These are phyloP conservation scores for Drosophila tripunctata DNA, from an alignment of 2,888 invertebrate species.

Conservation along the genomic window DNA sequence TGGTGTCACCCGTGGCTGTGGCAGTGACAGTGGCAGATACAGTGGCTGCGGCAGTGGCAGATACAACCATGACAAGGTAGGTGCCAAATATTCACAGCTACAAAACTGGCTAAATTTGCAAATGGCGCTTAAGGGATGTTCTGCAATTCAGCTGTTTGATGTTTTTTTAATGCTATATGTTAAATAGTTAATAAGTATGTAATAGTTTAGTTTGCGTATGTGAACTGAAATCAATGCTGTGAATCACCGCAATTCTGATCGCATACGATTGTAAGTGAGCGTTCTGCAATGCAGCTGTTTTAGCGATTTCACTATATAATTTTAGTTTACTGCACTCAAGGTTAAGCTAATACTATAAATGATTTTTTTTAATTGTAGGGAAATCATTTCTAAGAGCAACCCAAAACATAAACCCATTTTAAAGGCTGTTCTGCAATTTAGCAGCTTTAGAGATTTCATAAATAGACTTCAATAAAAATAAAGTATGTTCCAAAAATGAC, in stretches of 20 bases:
- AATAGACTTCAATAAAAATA: too few relatives aligned
- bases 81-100: constrained; percentile 15
- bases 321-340: not conserved
- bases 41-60: constrained; percentile 39
- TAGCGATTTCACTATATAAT: not conserved
- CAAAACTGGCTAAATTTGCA: constrained; percentile 37
- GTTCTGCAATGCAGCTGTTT: constrained; percentile 9
- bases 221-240: too few relatives aligned
- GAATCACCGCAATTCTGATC: too few relatives aligned
- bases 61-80: constrained; percentile 68
- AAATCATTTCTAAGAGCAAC: not conserved
- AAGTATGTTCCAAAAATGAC: too few relatives aligned
- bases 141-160: constrained; percentile 3
- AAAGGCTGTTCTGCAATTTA: too few relatives aligned
- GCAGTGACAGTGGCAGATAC: constrained; percentile 8
- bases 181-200: too few relatives aligned
- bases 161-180: too few relatives aligned
- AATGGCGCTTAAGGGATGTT: constrained; percentile 34
- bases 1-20: constrained; percentile 14
- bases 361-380: too few relatives aligned
- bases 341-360: not conserved
- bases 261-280: too few relatives aligned
- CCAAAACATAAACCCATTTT: too few relatives aligned
- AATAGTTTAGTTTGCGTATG: too few relatives aligned
- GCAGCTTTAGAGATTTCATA: too few relatives aligned